Conservation (phyloP, 2,888 invertebrate species). For the Cryptocephalus moraei region DNA sequence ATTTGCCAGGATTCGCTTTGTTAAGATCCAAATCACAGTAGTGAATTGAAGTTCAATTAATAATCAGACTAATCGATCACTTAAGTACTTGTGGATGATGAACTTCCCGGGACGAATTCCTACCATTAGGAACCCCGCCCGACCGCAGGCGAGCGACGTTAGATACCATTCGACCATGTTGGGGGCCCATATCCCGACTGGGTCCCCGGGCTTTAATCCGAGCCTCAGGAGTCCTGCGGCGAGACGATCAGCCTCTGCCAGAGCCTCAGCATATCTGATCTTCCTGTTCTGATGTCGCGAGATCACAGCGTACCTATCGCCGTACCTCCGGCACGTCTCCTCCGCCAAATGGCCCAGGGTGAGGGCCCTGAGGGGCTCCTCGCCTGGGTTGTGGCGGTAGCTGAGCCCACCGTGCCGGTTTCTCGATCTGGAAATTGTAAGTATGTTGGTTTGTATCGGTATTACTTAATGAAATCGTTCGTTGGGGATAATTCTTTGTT, state of each 20-base stretch:
- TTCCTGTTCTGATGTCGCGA: conserved; percentile 44
- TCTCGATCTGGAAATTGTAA: not conserved
- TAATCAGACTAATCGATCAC: too few species aligned
- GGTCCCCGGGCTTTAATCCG: conserved; percentile 61
- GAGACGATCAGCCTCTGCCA: conserved; percentile 51
- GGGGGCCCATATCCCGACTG: conserved; percentile 71
- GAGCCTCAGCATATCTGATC: conserved; percentile 42
- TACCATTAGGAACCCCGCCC: conserved; percentile 63
- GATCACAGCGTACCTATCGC: conserved; percentile 47
- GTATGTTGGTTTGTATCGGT: too few species aligned
- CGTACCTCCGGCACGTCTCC: conserved; percentile 42
- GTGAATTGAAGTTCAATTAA: too few species aligned
- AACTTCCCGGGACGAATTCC: conserved; percentile 11
- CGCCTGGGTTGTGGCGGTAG: not conserved
- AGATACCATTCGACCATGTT: conserved; percentile 70
- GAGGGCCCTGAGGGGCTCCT: conserved; percentile 38
- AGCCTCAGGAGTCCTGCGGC: conserved; percentile 59
- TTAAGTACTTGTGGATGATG: too few species aligned
- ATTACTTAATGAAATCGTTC: too few species aligned
- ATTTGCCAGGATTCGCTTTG: too few species aligned
- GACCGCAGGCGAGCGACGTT: conserved; percentile 57
- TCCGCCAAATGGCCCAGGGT: conserved; percentile 51
- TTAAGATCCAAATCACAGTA: too few species aligned
- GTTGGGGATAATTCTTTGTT: too few species aligned
- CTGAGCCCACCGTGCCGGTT: not conserved